phyloP scores from a whole-genome alignment of 2,113 vertebrate genomes.

The Myiopsitta monachus region DNA sequence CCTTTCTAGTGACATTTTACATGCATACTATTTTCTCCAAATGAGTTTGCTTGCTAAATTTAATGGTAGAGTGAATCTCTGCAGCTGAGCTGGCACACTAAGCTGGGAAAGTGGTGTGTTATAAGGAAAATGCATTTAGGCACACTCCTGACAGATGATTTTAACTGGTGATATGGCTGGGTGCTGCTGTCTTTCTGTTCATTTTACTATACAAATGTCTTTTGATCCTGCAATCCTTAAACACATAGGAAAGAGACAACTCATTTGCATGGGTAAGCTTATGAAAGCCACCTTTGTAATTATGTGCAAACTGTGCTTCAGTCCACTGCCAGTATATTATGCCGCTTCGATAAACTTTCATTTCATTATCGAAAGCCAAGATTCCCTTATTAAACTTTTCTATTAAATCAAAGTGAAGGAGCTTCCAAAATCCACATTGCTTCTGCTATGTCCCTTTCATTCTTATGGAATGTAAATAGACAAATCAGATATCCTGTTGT shows the following conservation, averaged over 20 bases:
- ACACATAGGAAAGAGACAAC: neutral
- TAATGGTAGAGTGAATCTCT: neutral
- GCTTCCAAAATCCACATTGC: conserved; percentile 22
- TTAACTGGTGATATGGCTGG: neutral
- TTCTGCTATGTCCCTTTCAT: neutral
- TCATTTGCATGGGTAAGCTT: conserved; percentile 8
- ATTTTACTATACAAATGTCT: neutral
- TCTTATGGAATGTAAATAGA: conserved; percentile 1
- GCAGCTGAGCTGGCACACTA: neutral
- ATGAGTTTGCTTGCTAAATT: neutral
- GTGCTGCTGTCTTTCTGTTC: neutral
- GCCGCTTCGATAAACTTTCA: conserved; percentile 40
- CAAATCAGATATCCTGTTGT: neutral
- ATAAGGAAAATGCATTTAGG: neutral
- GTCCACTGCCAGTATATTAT: neutral
- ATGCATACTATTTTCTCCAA: neutral
- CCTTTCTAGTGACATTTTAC: neutral
- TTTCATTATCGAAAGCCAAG: conserved; percentile 58
- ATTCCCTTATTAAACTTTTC: conserved; percentile 58
- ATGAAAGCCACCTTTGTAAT: conserved; percentile 46
- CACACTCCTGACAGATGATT: neutral
- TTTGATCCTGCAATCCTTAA: neutral
- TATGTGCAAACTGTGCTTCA: conserved; percentile 54
- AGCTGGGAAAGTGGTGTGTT: neutral
- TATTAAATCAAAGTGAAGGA: conserved; percentile 41